phyloP scores from a whole-genome alignment of 2,797 vertebrate genomes.

The Pristis pectinata region DNA sequence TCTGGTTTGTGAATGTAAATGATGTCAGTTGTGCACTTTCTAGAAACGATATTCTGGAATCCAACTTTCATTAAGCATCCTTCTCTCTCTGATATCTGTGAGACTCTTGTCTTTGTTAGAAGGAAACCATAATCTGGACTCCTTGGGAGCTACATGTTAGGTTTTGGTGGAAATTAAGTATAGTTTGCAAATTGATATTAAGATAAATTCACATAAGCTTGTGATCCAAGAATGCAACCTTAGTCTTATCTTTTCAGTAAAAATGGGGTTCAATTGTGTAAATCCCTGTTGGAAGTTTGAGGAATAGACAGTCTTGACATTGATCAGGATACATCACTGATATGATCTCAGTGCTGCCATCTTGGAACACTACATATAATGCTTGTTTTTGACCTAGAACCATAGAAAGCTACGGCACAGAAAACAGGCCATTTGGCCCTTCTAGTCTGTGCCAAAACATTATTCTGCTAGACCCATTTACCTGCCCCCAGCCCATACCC shows the following conservation, averaged over 20 bases:
- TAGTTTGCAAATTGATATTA: neutral
- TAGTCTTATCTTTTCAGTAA: neutral
- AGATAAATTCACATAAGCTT: neutral
- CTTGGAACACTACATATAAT: too few relatives aligned
- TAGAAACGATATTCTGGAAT: neutral
- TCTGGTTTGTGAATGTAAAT: neutral
- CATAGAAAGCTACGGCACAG: too few relatives aligned
- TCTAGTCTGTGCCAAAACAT: too few relatives aligned
- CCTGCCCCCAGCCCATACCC: too few relatives aligned
- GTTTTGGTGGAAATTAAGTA: neutral
- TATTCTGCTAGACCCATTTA: too few relatives aligned
- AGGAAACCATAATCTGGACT: neutral
- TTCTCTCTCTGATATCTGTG: neutral
- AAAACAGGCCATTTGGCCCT: too few relatives aligned
- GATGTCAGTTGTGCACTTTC: neutral
- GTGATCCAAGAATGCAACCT: neutral
- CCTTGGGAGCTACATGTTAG: neutral
- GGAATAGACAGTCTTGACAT: too few relatives aligned
- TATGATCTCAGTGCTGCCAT: too few relatives aligned
- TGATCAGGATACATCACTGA: too few relatives aligned
- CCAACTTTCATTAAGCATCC: neutral
- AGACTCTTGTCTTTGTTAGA: neutral
- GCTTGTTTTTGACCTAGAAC: too few relatives aligned
- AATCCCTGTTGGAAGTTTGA: neutral
- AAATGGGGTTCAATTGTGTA: neutral